phyloP scores from a whole-genome alignment of 2,888 invertebrate genomes.

The Atethmia centrago region DNA sequence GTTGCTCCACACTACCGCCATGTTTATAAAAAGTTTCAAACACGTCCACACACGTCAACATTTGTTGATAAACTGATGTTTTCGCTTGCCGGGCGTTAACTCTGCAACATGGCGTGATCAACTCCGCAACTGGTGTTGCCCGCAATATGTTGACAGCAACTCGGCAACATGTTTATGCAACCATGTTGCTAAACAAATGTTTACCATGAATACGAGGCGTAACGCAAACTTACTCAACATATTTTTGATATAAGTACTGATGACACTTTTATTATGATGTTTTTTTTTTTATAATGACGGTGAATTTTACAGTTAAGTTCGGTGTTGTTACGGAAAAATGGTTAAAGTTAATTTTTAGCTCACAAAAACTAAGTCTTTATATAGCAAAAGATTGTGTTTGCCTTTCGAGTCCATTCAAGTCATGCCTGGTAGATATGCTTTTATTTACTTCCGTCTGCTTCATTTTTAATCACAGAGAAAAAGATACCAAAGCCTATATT shows the following conservation, averaged over 20 bases:
- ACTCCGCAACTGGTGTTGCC: too few species aligned
- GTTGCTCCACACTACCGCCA: too few species aligned
- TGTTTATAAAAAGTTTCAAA: too few species aligned
- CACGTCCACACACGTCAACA: too few species aligned
- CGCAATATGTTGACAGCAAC: too few species aligned
- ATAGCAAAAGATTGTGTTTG: background rate
- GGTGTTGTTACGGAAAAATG: background rate
- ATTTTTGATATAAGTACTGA: conserved; percentile 26
- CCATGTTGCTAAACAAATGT: too few species aligned
- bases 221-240: conserved; percentile 19
- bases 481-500: background rate
- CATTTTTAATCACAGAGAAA: background rate
- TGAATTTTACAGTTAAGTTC: conserved; percentile 13
- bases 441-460: background rate
- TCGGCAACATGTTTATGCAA: too few species aligned
- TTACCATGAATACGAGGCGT: too few species aligned
- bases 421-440: background rate
- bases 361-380: background rate
- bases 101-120: too few species aligned
- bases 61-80: too few species aligned
- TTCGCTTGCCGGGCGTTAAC: too few species aligned
- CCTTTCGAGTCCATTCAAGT: too few species aligned
- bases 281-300: conserved; percentile 36
- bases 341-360: background rate
- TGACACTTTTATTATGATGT: conserved; percentile 8